Evolutionary conservation across 2,797 vertebrate genomes (phyloP).

Genomic region (Myripristis murdjan): DNA sequence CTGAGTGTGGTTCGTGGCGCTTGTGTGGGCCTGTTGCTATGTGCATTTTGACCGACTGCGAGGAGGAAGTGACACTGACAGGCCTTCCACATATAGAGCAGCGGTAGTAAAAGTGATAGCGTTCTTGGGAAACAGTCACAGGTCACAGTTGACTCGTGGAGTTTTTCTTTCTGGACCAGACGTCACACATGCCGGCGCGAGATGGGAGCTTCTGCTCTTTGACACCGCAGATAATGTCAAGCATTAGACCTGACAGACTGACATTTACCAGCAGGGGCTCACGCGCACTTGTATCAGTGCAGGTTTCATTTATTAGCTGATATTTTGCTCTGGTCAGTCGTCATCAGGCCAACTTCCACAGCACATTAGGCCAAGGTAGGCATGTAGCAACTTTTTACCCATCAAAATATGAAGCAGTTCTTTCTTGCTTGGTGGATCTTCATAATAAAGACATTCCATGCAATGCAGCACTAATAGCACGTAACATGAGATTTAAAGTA

Average conservation of each 20-base stretch:
- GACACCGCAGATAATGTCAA: not conserved
- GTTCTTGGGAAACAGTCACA: too few relatives aligned
- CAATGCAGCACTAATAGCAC: not conserved
- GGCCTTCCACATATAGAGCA: slow-evolving; percentile 26
- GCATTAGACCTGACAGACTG: not conserved
- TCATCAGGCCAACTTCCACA: too few relatives aligned
- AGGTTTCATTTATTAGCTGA: not conserved
- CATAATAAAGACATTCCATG: not conserved
- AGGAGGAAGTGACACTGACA: slow-evolving; percentile 34
- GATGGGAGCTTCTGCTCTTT: not conserved
- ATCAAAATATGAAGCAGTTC: too few relatives aligned
- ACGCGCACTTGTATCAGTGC: too few relatives aligned
- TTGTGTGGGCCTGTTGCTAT: slow-evolving; percentile 7
- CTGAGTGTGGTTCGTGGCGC: not conserved
- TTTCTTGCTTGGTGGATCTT: too few relatives aligned
- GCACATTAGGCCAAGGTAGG: too few relatives aligned
- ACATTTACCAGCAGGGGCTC: too few relatives aligned
- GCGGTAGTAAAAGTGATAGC: not conserved
- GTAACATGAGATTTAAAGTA: not conserved
- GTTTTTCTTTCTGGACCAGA: too few relatives aligned
- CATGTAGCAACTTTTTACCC: too few relatives aligned
- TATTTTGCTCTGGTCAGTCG: not conserved
- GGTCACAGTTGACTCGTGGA: too few relatives aligned
- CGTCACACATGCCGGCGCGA: not conserved
- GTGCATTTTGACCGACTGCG: not conserved